phyloP scores from a whole-genome alignment of 1,140 invertebrate genomes.

The Eurosta solidaginis region DNA sequence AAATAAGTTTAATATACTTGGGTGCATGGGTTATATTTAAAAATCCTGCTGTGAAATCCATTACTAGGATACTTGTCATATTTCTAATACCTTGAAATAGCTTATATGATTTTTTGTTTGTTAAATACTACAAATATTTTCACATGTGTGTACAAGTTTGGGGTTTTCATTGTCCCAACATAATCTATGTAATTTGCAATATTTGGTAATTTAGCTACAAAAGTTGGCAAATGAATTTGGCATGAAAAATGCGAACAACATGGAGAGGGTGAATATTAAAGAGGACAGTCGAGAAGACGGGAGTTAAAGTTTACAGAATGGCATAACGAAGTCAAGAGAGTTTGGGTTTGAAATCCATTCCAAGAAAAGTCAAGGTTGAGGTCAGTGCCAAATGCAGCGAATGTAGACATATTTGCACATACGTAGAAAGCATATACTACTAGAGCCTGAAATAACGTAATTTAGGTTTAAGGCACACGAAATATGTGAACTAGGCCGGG shows the following conservation, averaged over 20 bases:
- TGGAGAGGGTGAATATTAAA: not conserved
- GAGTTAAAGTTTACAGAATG: not conserved
- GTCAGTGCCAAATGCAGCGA: not conserved
- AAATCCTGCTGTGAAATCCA: too few species aligned
- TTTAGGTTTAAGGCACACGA: too few species aligned
- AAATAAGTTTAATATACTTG: too few species aligned
- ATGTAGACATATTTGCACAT: not conserved
- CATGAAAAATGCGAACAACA: not conserved
- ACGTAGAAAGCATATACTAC: not conserved
- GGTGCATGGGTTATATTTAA: too few species aligned
- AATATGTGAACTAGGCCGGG: too few species aligned
- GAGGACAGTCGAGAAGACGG: not conserved
- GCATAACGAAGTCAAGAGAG: not conserved
- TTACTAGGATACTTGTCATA: too few species aligned
- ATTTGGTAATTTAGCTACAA: conserved; percentile 34
- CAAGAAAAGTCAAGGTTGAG: not conserved
- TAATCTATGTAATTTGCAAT: conserved; percentile 35
- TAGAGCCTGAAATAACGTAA: too few species aligned
- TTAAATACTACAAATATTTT: not conserved
- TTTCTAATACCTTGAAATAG: too few species aligned
- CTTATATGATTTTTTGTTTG: too few species aligned
- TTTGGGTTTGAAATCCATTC: not conserved
- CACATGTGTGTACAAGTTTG: not conserved
- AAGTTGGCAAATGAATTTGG: conserved; percentile 17
- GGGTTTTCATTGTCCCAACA: not conserved